Percentiles rank a stretch among this genome's conserved stretches.
Evolutionary conservation across 2,888 invertebrate species (phyloP).

Genomic region (Sminthurinus aureus): DNA sequence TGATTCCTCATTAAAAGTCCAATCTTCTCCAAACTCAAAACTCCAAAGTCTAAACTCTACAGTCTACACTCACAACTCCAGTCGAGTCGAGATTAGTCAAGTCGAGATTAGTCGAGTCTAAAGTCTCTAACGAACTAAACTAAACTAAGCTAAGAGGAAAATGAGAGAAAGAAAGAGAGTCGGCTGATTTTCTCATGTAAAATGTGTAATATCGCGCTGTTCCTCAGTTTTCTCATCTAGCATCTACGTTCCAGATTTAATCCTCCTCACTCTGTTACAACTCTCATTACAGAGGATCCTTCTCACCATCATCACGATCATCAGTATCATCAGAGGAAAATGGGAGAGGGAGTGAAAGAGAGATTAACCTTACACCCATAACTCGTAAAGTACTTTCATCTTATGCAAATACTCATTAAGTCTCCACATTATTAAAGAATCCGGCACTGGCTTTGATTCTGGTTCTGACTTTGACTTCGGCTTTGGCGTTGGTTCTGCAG

Average conservation of each 20-base stretch:
- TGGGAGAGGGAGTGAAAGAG: too few relatives aligned
- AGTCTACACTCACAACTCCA: not conserved
- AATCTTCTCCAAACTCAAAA: slow-evolving; percentile 20
- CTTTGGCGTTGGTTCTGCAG: too few relatives aligned
- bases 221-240: slow-evolving; percentile 29
- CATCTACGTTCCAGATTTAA: too few relatives aligned
- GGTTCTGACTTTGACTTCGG: too few relatives aligned
- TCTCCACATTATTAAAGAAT: slow-evolving; percentile 20
- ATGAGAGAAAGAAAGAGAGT: too few relatives aligned
- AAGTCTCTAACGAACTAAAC: too few relatives aligned
- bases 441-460: not conserved
- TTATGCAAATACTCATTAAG: slow-evolving; percentile 40
- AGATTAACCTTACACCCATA: slow-evolving; percentile 25
- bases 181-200: slow-evolving; percentile 40
- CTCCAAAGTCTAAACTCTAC: not conserved
- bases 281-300: slow-evolving; percentile 13
- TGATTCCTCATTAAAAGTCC: slow-evolving; percentile 41
- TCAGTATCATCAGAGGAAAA: too few relatives aligned
- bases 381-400: slow-evolving; percentile 21
- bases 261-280: slow-evolving; percentile 13
- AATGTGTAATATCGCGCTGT: slow-evolving; percentile 27
- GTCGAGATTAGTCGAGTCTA: too few relatives aligned
- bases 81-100: too few relatives aligned
- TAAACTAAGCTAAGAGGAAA: too few relatives aligned
- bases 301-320: not conserved